phyloP scores from a whole-genome alignment of 37 sponge, comb jelly and placozoan genomes.

The Spongilla lacustris region DNA sequence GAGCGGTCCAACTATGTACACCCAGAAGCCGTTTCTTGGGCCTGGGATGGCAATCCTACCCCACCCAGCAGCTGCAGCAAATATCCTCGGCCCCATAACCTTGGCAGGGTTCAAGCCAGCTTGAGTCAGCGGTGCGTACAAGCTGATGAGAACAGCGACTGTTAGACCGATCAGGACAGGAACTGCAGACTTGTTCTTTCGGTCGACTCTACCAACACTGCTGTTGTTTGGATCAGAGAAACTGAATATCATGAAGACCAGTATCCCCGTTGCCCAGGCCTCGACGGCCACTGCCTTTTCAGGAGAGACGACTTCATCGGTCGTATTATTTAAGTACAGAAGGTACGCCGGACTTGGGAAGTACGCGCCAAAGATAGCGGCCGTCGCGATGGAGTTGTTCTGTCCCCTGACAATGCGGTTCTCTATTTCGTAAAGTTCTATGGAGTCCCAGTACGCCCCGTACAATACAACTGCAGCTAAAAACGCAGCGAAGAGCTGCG shows the following conservation, averaged over 20 bases:
- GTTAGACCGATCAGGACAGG: conserved; percentile 57
- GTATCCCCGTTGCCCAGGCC: conserved; percentile 45
- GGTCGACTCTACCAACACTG: conserved; percentile 19
- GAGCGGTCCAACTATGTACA: conserved; percentile 60
- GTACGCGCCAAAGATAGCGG: conserved; percentile 62
- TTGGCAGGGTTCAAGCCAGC: conserved; percentile 73
- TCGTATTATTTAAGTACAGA: not conserved
- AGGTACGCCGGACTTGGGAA: conserved; percentile 50
- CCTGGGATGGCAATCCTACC: conserved; percentile 64
- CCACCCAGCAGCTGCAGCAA: conserved; percentile 67
- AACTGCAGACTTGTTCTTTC: conserved; percentile 16
- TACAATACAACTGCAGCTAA: conserved; percentile 24
- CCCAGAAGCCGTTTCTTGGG: conserved; percentile 64
- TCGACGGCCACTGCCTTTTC: conserved; percentile 41
- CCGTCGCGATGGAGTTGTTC: conserved; percentile 27
- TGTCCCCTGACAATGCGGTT: conserved; percentile 29
- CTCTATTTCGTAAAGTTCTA: conserved; percentile 25
- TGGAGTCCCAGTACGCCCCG: conserved; percentile 16
- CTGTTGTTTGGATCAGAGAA: conserved; percentile 46
- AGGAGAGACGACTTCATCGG: conserved; percentile 11
- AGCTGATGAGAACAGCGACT: conserved; percentile 28
- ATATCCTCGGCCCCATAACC: conserved; percentile 71
- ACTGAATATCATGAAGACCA: conserved; percentile 58
- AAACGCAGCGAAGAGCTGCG: conserved; percentile 45
- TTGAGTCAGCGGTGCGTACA: conserved; percentile 56